Conservation (phyloP, 2,888 invertebrate genomes). For the Pachycephus smyrnensis region DNA sequence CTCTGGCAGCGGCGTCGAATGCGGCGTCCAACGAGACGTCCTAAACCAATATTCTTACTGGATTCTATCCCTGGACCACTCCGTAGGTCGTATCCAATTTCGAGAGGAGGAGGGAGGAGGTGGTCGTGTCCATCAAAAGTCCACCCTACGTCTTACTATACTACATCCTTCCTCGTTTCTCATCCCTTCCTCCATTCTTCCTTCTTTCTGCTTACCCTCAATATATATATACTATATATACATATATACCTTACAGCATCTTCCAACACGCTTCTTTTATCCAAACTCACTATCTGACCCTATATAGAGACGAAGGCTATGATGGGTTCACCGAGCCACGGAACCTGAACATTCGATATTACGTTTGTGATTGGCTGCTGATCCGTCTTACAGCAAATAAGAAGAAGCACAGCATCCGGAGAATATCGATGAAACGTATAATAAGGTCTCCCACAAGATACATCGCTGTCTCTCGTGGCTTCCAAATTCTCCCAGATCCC, state of each 20-base stretch:
- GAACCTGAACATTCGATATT: constrained; percentile 30
- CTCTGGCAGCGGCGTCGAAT: constrained; percentile 23
- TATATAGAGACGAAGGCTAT: not conserved
- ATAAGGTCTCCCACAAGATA: not conserved
- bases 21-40: constrained; percentile 34
- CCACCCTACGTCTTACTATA: not conserved
- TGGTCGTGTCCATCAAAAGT: not conserved
- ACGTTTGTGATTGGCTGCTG: constrained; percentile 24
- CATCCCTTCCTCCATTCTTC: constrained; percentile 7
- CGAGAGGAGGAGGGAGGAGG: not conserved
- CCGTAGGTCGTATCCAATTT: constrained; percentile 27
- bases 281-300: not conserved
- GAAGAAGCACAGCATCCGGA: not conserved
- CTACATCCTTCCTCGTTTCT: constrained; percentile 11
- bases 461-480: not conserved
- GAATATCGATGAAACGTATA: not conserved
- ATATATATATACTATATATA: not conserved
- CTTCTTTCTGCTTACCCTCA: not conserved
- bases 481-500: not conserved
- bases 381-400: not conserved
- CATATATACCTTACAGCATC: not conserved
- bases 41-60: constrained; percentile 43
- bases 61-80: constrained; percentile 18
- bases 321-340: not conserved
- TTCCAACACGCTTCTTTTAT: not conserved